These are phyloP conservation scores for Calidris pugnax DNA, from an alignment of 2,113 vertebrate species.

Conservation along the genomic window DNA sequence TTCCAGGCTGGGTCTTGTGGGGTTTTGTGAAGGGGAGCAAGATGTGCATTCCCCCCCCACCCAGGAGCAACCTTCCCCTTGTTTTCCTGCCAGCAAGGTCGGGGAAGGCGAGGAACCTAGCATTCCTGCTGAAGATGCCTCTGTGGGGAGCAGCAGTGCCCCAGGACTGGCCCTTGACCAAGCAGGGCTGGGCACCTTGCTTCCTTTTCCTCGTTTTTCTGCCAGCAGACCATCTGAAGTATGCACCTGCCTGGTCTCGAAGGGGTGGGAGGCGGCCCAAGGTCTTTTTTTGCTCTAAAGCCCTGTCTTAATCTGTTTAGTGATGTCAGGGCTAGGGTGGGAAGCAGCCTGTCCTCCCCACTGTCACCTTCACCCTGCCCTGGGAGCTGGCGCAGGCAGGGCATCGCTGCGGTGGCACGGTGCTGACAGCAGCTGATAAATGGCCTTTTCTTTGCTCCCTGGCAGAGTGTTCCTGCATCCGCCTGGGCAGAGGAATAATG, in stretches of 20 bases:
- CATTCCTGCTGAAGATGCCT: background rate
- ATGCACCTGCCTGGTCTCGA: fast-evolving
- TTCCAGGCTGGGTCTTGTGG: fast-evolving
- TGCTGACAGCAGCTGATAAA: background rate
- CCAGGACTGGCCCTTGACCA: background rate
- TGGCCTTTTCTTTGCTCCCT: background rate
- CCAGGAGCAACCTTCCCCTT: background rate
- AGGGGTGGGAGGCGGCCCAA: too few relatives aligned
- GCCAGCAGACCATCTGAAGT: fast-evolving
- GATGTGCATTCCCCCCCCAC: fast-evolving
- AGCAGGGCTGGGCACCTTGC: background rate
- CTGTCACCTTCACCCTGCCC: background rate
- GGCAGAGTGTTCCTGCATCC: background rate
- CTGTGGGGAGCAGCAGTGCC: background rate
- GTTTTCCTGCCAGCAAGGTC: background rate
- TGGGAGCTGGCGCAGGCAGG: background rate
- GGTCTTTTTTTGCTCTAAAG: background rate
- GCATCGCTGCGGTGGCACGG: fast-evolving
- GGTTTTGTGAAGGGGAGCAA: background rate
- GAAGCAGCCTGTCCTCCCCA: background rate
- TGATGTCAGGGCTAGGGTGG: too few relatives aligned
- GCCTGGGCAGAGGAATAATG: background rate
- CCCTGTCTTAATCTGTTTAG: background rate
- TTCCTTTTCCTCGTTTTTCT: background rate
- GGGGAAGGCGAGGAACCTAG: fast-evolving